Percentiles rank a stretch among this genome's conserved stretches.
Evolutionary conservation across 2,113 vertebrate genomes (phyloP).

Genomic region (Delphinus delphis): DNA sequence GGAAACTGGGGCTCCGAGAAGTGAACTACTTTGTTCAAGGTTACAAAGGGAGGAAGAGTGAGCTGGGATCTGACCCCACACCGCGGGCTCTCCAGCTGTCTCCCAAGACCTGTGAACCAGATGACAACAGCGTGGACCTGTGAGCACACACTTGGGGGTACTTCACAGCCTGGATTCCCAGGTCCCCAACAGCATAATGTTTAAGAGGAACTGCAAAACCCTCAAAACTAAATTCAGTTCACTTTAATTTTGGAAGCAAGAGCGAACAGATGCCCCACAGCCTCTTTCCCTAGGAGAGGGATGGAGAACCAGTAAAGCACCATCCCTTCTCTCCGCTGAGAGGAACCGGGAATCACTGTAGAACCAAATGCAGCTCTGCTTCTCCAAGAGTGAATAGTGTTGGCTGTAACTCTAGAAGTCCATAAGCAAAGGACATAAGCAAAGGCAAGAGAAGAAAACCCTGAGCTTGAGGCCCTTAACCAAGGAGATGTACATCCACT

Average conservation of each 20-base stretch:
- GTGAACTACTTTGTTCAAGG: not conserved
- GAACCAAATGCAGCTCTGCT: not conserved
- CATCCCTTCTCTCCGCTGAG: rapidly evolving
- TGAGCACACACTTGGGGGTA: not conserved
- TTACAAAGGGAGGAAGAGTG: not conserved
- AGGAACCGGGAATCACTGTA: not conserved
- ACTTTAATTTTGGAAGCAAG: slow-evolving; percentile 41
- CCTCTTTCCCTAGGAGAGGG: not conserved
- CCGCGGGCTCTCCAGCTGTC: not conserved
- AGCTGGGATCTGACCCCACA: not conserved
- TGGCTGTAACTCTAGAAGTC: not conserved
- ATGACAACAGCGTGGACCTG: not conserved
- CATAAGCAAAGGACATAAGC: not conserved
- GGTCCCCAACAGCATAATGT: not conserved
- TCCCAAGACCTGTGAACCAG: not conserved
- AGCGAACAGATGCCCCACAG: not conserved
- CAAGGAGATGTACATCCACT: not conserved
- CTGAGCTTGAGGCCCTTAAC: not conserved
- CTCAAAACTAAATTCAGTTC: slow-evolving; percentile 20
- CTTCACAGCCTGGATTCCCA: not conserved
- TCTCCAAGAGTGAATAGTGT: not conserved
- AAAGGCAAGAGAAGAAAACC: not conserved
- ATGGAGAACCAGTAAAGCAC: not conserved
- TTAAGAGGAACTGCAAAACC: not conserved
- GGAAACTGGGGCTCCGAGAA: not conserved